Conservation (phyloP, 2,797 vertebrate species). For the Silurus aristotelis region DNA sequence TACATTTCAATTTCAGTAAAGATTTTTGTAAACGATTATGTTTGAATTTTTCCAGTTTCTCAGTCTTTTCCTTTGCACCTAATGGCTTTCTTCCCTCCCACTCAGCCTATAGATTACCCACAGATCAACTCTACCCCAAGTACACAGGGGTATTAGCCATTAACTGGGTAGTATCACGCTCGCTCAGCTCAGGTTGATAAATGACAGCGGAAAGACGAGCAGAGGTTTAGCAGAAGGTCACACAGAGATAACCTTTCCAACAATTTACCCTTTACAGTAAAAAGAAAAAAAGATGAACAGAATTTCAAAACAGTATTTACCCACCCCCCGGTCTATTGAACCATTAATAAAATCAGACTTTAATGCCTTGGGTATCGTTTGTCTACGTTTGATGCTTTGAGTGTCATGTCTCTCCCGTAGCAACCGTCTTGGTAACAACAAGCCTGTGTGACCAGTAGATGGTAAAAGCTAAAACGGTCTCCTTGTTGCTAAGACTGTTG, state of each 20-base stretch:
- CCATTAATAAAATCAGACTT: conserved; percentile 7
- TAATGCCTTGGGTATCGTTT: conserved; percentile 10
- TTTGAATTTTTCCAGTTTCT: not conserved
- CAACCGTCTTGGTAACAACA: conserved; percentile 65
- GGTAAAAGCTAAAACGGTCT: conserved; percentile 62
- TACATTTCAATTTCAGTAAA: not conserved
- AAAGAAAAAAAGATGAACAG: not conserved
- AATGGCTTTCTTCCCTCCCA: conserved; percentile 4
- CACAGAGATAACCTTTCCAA: conserved; percentile 5
- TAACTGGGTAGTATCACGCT: conserved; percentile 39
- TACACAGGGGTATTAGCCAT: conserved; percentile 38
- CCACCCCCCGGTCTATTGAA: not conserved
- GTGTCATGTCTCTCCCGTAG: conserved; percentile 61
- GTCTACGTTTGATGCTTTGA: conserved; percentile 38
- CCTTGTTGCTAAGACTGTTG: conserved; percentile 65
- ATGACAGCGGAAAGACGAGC: conserved; percentile 34
- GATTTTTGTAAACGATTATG: not conserved
- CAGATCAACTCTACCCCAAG: conserved; percentile 20
- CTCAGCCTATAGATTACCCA: conserved; percentile 31
- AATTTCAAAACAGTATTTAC: not conserved
- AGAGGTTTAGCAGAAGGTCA: conserved; percentile 39
- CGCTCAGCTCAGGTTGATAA: conserved; percentile 35
- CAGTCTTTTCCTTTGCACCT: not conserved
- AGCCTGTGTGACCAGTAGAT: conserved; percentile 62
- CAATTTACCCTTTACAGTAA: conserved; percentile 7